Conservation (phyloP, 2,888 invertebrate genomes). For the Yponomeuta evonymella region DNA sequence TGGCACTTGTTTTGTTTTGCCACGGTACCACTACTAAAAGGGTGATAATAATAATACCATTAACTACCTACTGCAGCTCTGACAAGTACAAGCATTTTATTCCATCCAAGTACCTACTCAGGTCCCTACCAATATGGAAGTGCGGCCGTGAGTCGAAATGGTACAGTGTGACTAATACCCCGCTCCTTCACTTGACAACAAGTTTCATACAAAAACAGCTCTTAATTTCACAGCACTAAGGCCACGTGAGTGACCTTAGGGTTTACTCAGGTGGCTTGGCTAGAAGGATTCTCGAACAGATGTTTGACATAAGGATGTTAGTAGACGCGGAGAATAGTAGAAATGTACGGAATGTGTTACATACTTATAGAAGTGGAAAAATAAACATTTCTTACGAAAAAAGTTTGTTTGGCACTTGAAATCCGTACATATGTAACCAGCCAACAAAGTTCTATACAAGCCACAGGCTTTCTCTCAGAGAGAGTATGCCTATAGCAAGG, state of each 20-base stretch:
- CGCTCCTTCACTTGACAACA: neutral
- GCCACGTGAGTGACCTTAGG: neutral
- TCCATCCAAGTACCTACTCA: neutral
- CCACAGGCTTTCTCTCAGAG: too few relatives aligned
- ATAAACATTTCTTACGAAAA: neutral
- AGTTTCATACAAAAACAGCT: neutral
- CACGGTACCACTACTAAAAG: too few relatives aligned
- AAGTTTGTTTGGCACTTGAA: too few relatives aligned
- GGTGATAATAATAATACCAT: neutral
- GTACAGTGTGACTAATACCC: constrained; percentile 6
- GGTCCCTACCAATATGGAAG: neutral
- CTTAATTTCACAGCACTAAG: neutral
- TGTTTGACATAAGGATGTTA: neutral
- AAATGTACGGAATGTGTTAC: neutral
- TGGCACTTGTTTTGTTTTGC: too few relatives aligned
- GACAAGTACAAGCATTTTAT: neutral
- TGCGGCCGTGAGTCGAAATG: constrained; percentile 7
- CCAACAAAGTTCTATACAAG: too few relatives aligned
- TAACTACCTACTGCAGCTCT: neutral
- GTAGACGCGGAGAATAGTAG: neutral
- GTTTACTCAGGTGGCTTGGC: neutral
- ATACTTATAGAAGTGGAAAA: neutral
- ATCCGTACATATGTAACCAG: too few relatives aligned
- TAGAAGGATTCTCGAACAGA: constrained; percentile 1
- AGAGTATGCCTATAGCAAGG: too few relatives aligned